Conservation (phyloP, 2,797 vertebrate species). For the Sebastes dallii region DNA sequence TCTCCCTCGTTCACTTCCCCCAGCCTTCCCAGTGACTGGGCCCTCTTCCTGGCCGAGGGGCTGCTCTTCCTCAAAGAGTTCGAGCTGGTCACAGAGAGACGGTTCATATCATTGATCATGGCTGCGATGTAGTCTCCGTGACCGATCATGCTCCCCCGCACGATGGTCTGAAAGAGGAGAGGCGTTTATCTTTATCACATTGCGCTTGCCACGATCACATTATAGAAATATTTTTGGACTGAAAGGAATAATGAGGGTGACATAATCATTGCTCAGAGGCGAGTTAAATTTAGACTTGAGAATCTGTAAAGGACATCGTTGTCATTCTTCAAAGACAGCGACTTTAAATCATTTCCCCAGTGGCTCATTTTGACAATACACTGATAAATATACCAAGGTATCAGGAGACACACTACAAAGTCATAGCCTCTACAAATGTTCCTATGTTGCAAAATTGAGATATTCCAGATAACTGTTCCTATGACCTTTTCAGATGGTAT, state of each 20-base stretch:
- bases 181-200: slow-evolving; percentile 48
- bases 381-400: slow-evolving; percentile 46
- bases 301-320: slow-evolving; percentile 67
- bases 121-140: slow-evolving; percentile 94
- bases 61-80: slow-evolving; percentile 95
- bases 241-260: slow-evolving; percentile 60
- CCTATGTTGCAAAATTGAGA: not conserved
- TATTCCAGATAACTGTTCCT: not conserved
- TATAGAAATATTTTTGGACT: slow-evolving; percentile 42
- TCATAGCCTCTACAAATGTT: slow-evolving; percentile 4
- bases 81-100: slow-evolving; percentile 95
- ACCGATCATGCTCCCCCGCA: slow-evolving; percentile 92
- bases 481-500: slow-evolving; percentile 16
- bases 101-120: slow-evolving; percentile 95
- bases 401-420: slow-evolving; percentile 6
- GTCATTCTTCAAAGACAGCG: slow-evolving; percentile 59
- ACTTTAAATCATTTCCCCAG: slow-evolving; percentile 42
- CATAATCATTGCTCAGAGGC: slow-evolving; percentile 63
- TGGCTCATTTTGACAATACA: slow-evolving; percentile 41
- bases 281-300: slow-evolving; percentile 72
- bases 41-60: slow-evolving; percentile 90
- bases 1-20: slow-evolving; percentile 90
- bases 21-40: slow-evolving; percentile 92
- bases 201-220: slow-evolving; percentile 37
- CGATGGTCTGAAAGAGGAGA: slow-evolving; percentile 88